Base-by-base conservation (phyloP, 2,888 invertebrate genomes). In the Nemoura dubitans region DNA sequence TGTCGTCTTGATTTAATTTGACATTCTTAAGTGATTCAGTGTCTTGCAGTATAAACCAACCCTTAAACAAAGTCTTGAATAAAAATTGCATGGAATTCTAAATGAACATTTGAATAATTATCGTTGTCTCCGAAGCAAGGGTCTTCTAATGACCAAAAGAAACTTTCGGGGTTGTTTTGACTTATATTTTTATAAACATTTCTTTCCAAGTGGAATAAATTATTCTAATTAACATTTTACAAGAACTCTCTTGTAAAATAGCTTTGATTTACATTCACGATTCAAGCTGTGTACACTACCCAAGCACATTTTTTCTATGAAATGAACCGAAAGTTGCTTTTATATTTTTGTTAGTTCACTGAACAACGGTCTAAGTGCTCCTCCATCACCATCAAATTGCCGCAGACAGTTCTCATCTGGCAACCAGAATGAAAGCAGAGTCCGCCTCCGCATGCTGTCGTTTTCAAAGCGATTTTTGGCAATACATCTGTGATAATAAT, bases 71-170 rank as follows among this genome's bases (percentile, higher is more conserved):
- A 83, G 42, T 26, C 42, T 30, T 42, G 83, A 83, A 83, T 83
- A 83, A 83, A 83, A 83, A 83, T 83, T 42, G 83, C 27, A 14
- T 43, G 21, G 83, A 83, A 42, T 27, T 84, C 84, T 84, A 76
- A 84, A 59, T 84, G 27, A 59, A 59, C 84, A 76, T 84, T 83
- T 84, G 84, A 84, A 84, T 84, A 84, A 84, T 84, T 76, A 59
- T 42, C 43, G n/a, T 83, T 83, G 83, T 42, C 30, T 42, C 43
- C 76, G 76, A 84, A 84, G 7, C 81, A 81, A 81, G 81, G 28
- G 26, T 81, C 30, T 29, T 81, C 28, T 81, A 29, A 81, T 29
- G 30, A 81, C 30, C 30, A 2, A 30, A 81, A 29, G 25, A 30
- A 81, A 78, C 26, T 28, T 28, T 28, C 26, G 28, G 78, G 25